Evolutionary conservation across 2,797 vertebrate species (phyloP).

Genomic region (Schizopygopsis malacanthus): DNA sequence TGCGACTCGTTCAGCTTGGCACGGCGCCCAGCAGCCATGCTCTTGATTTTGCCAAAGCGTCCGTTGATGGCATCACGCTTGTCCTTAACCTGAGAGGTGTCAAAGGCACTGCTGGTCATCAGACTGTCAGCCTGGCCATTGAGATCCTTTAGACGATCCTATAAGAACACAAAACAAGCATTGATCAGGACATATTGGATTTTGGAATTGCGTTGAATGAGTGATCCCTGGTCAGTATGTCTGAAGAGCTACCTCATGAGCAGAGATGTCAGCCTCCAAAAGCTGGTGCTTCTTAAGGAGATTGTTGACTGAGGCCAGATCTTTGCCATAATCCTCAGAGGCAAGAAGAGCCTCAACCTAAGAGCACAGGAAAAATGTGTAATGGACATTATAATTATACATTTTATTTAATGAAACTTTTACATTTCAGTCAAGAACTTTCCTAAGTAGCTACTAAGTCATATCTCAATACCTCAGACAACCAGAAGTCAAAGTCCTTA

Average conservation of each 20-base stretch:
- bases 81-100: conserved; percentile 95
- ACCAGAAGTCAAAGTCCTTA: conserved; percentile 99
- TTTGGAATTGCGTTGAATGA: not conserved
- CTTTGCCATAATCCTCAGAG: conserved; percentile 98
- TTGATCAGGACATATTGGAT: not conserved
- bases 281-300: conserved; percentile 97
- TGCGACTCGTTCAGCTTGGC: conserved; percentile 95
- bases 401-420: not conserved
- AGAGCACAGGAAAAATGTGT: not conserved
- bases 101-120: conserved; percentile 95
- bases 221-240: too few species aligned
- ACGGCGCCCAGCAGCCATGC: conserved; percentile 88
- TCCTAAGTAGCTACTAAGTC: not conserved
- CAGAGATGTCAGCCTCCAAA: conserved; percentile 96
- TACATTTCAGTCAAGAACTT: not conserved
- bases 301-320: conserved; percentile 98
- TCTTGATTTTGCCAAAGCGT: conserved; percentile 93
- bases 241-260: conserved; percentile 87
- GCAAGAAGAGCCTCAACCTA: conserved; percentile 97
- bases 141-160: conserved; percentile 97
- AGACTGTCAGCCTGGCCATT: conserved; percentile 96
- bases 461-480: conserved; percentile 87
- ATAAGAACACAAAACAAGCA: conserved; percentile 31
- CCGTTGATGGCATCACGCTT: conserved; percentile 92
- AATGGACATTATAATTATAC: not conserved